Evolutionary conservation across 2,113 vertebrate genomes (phyloP).

Genomic region (Laticauda laticaudata): DNA sequence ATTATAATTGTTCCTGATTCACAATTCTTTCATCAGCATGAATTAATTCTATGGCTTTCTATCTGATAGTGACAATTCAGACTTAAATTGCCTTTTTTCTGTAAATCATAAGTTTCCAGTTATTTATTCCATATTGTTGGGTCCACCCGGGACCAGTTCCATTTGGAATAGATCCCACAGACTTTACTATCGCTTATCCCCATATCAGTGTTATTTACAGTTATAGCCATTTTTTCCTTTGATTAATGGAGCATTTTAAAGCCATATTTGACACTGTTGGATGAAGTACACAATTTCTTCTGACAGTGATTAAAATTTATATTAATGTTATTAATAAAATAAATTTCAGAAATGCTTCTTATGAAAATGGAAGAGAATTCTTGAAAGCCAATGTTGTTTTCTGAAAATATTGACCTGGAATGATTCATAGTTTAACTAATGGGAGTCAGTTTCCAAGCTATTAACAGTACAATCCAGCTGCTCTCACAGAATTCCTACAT

Average conservation of each 20-base stretch:
- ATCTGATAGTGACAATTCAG: constrained; percentile 22
- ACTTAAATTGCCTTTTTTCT: not conserved
- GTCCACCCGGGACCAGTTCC: not conserved
- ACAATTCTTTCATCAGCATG: rapidly evolving
- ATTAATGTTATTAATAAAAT: not conserved
- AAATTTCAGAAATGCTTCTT: not conserved
- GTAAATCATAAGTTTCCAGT: not conserved
- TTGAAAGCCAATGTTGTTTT: not conserved
- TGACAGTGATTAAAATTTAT: not conserved
- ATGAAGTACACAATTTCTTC: not conserved
- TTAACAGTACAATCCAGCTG: not conserved
- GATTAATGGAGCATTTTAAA: not conserved
- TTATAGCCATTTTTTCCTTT: not conserved
- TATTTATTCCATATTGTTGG: not conserved
- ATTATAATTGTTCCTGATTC: not conserved
- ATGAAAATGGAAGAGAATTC: constrained; percentile 1
- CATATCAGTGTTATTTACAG: not conserved
- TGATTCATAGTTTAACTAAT: not conserved
- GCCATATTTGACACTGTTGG: not conserved
- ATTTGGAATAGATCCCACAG: not conserved
- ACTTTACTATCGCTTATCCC: not conserved
- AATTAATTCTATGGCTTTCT: constrained; percentile 40
- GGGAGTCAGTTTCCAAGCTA: not conserved
- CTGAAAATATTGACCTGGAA: not conserved
- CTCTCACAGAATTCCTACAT: not conserved